Base-by-base conservation (phyloP, 1,140 invertebrate genomes). In the Rhopalosiphum padi region DNA sequence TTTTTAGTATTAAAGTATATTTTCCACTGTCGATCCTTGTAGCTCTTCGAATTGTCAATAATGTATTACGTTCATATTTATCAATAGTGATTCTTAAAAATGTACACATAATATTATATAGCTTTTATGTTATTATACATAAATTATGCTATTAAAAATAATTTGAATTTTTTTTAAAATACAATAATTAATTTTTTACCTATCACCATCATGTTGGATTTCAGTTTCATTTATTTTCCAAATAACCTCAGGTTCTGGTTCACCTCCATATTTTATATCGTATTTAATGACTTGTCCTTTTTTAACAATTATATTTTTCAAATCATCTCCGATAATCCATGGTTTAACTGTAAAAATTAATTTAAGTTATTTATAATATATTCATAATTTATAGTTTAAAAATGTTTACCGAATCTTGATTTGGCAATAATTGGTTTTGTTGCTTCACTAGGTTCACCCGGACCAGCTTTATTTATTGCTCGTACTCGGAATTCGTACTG, bases 401-500 rank as follows among this genome's bases (percentile, higher is more conserved):
- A 0, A 22, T 94, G 94, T 68, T 95, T 95, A 96, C 96, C 95
- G 94, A 99, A 99, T 96, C 98, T 96, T 94, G 98, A 98, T 96
- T 99, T 99, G 90, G 99, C 98, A 94, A 99, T 97, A 94, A 99
- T 98, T 87, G 99, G 98, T 95, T 99, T 99, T 25, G 99, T 99
- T 68, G 97, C 97, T 94, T 99, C 98, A 94, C 98, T 99, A 11
- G 98, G 98, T 96, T 98, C 98, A 95, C 99, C 98, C 95, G 98
- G 98, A 89, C 99, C 99, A 93, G 97, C 99, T 95, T 98, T 99
- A 96, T 99, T 99, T 90, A 99, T 97, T 91, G 99, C 99, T 94
- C 98, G 97, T 83, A 99, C 97, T 94, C 99, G 96, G 96, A 99
- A 99, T 96, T 99, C 98, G 94, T 99, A 99, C 94, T 98, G 98